Conservation (phyloP, 2,113 vertebrate genomes). For the Zosterops japonicus region DNA sequence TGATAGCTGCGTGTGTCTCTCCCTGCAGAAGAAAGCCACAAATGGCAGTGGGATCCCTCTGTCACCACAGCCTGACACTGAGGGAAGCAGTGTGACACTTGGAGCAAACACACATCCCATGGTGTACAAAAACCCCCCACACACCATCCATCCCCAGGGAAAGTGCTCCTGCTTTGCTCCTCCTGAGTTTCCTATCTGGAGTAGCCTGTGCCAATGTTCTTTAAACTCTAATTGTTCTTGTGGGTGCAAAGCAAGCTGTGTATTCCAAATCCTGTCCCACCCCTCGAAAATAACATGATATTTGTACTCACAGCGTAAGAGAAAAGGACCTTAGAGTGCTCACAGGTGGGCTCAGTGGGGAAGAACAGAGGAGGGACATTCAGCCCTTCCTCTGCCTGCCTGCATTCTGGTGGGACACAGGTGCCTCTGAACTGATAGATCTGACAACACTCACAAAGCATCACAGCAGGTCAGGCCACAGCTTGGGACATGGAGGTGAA, state of each 20-base stretch:
- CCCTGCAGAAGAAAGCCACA: not conserved
- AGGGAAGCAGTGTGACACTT: not conserved
- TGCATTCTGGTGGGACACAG: not conserved
- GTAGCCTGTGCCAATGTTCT: not conserved
- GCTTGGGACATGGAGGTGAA: not conserved
- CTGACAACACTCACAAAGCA: not conserved
- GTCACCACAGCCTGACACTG: accelerated
- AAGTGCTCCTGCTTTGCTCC: not conserved
- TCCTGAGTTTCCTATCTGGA: not conserved
- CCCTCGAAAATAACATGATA: accelerated
- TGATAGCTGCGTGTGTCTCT: not conserved
- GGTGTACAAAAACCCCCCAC: accelerated
- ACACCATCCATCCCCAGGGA: not conserved
- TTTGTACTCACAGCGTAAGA: accelerated
- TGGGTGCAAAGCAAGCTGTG: not conserved
- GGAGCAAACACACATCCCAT: not conserved
- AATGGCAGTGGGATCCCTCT: not conserved
- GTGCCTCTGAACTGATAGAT: accelerated
- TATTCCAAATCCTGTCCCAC: not conserved
- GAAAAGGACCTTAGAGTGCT: accelerated
- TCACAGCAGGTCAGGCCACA: not conserved
- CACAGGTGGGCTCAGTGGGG: not conserved
- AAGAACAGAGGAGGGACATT: not conserved
- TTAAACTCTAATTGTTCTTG: not conserved
- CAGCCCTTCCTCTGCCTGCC: not conserved